These are phyloP conservation scores for Enteromius anoplus DNA, from an alignment of 2,797 vertebrate species.

Conservation along the genomic window DNA sequence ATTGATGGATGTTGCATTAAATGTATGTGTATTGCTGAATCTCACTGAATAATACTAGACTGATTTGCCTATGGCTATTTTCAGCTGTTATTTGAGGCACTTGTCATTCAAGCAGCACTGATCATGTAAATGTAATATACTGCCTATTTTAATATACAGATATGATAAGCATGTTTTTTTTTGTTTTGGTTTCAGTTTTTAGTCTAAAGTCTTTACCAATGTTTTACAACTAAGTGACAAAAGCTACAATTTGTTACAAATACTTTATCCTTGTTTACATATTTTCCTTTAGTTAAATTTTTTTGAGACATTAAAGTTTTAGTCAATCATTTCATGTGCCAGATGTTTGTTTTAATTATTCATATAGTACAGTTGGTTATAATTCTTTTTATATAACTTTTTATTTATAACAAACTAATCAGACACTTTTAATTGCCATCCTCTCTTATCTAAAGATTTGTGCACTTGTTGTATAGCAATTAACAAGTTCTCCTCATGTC, in stretches of 20 bases:
- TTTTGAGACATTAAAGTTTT: conserved; percentile 12
- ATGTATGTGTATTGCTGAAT: not conserved
- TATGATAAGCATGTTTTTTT: not conserved
- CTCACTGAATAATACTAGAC: not conserved
- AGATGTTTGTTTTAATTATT: not conserved
- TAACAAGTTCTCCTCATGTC: not conserved
- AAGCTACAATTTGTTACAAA: not conserved
- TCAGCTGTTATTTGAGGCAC: not conserved
- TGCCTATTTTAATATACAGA: conserved; percentile 4
- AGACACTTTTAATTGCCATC: not conserved
- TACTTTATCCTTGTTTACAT: not conserved
- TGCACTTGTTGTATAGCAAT: conserved; percentile 13
- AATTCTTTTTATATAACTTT: too few relatives aligned
- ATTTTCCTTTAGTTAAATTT: not conserved
- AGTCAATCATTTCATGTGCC: not conserved
- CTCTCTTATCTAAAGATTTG: not conserved
- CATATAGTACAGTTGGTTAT: not conserved
- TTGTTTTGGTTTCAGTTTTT: not conserved
- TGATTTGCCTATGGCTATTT: not conserved
- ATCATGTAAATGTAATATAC: not conserved
- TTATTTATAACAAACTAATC: not conserved
- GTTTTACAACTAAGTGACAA: not conserved
- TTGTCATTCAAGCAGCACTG: not conserved
- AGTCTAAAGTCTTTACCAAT: not conserved
- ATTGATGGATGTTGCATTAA: conserved; percentile 3